Base-by-base conservation (phyloP, 2,888 invertebrate species). In the Leptopilina syphax region DNA sequence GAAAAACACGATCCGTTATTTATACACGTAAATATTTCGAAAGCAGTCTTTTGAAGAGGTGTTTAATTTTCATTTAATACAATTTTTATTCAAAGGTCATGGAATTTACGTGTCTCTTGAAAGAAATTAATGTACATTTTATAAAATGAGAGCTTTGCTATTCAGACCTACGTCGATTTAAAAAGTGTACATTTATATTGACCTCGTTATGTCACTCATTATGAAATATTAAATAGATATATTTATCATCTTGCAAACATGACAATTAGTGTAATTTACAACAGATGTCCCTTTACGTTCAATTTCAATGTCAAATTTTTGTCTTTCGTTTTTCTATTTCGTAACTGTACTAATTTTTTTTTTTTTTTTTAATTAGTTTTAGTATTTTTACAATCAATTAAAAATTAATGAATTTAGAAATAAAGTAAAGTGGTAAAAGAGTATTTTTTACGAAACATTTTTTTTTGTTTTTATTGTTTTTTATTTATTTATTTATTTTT, bases 161-260 rank as follows among this genome's bases (percentile, higher is more conserved):
- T 63, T 63, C 18, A 60, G n/a, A 60, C 24, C 24, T 44, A 60
- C 24, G 8, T 8, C 7, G 3, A 50, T 10, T 50, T 24, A 3
- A 8, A 63, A 18, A 63, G 24, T 34, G 34, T 34, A 27, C 3
- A 34, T 3, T 3, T 24, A 63, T 24, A 63, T 24, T 63, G 63
- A 63, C 63, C 24, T 63, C 63, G 60, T 60, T 60, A 60, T 60
- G 60, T 18, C 60, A 63, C 24, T 63, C 24, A n/a, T 63, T 63
- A 24, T 24, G 63, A 63, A 18, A 63, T 63, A 63, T 18, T 24
- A 18, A 34, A 63, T 24, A 63, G 60, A 13, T 12, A 60, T 50
- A 50, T 60, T 60, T 24, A 63, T 63, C 18, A 63, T 63, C 63
- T 63, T 63, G 63, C 18, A 63, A 63, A n/a, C 63, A 63, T 24